These are phyloP conservation scores for Sebastes iracundus DNA, from an alignment of 2,797 vertebrate species.

Conservation along the genomic window DNA sequence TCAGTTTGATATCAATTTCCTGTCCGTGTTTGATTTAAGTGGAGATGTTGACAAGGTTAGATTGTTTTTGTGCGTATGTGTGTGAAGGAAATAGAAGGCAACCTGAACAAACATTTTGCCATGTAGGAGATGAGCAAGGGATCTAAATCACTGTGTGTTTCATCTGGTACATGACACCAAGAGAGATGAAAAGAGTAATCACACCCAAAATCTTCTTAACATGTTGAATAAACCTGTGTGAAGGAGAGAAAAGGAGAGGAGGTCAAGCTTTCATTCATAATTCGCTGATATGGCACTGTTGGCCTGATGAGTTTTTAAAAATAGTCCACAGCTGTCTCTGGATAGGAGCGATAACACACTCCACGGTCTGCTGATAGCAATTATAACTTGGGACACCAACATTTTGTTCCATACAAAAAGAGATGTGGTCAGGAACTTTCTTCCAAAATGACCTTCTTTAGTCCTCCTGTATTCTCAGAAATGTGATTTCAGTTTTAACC, in stretches of 20 bases:
- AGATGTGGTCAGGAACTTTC: background rate
- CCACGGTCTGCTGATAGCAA: background rate
- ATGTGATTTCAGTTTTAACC: conserved; percentile 8
- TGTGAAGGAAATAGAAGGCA: background rate
- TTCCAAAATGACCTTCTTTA: conserved; percentile 4
- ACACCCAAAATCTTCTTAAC: background rate
- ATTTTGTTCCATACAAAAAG: conserved; percentile 2
- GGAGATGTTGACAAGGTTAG: background rate
- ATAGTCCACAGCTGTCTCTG: background rate
- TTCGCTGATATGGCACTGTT: conserved; percentile 1
- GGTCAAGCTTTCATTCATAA: conserved; percentile 14
- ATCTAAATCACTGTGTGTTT: background rate
- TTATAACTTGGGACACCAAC: background rate
- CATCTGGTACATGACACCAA: background rate
- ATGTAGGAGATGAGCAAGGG: background rate
- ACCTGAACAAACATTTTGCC: background rate
- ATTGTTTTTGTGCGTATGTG: background rate
- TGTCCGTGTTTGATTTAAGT: conserved; percentile 8
- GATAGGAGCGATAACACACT: background rate
- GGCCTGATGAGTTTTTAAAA: background rate
- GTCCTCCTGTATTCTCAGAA: background rate
- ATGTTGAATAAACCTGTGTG: background rate
- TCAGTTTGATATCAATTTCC: conserved; percentile 29
- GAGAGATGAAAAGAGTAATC: background rate
- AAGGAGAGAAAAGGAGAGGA: background rate